Conservation (phyloP, 2,888 invertebrate species). For the Metallyticus violacea region DNA sequence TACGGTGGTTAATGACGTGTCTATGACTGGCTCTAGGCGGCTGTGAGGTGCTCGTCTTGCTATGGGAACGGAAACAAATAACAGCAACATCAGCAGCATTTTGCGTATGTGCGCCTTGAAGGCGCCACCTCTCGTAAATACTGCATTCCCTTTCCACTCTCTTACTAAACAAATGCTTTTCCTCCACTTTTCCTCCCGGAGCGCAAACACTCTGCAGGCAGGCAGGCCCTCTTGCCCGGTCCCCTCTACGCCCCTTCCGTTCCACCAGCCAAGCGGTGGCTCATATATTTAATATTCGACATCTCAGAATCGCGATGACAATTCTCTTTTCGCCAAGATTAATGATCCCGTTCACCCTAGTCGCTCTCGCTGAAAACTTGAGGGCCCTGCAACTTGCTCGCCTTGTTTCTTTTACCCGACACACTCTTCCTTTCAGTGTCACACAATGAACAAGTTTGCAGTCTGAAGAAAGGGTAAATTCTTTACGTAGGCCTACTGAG, state of each 20-base stretch:
- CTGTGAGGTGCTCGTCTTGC: neutral
- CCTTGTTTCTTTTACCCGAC: neutral
- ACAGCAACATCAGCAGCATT: neutral
- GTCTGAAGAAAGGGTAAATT: neutral
- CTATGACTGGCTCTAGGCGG: neutral
- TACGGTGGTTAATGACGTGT: too few relatives aligned
- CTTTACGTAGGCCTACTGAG: neutral
- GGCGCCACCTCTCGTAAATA: neutral
- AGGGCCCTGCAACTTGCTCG: constrained; percentile 7
- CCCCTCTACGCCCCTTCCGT: neutral
- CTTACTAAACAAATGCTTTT: constrained; percentile 5
- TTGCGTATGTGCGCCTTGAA: neutral
- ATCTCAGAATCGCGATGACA: constrained; percentile 27
- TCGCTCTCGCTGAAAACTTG: constrained; percentile 10
- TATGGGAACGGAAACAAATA: neutral
- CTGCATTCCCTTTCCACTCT: neutral
- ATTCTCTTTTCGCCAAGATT: constrained; percentile 26
- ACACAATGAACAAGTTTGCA: neutral
- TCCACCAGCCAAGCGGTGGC: neutral
- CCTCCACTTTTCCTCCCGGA: neutral
- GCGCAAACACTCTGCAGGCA: neutral
- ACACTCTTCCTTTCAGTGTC: neutral
- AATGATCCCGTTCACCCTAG: constrained; percentile 13
- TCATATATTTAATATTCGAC: constrained; percentile 33
- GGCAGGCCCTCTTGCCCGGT: neutral